These are phyloP conservation scores for Oryzias dopingdopingensis DNA, from an alignment of 2,797 vertebrate species.

Conservation along the genomic window DNA sequence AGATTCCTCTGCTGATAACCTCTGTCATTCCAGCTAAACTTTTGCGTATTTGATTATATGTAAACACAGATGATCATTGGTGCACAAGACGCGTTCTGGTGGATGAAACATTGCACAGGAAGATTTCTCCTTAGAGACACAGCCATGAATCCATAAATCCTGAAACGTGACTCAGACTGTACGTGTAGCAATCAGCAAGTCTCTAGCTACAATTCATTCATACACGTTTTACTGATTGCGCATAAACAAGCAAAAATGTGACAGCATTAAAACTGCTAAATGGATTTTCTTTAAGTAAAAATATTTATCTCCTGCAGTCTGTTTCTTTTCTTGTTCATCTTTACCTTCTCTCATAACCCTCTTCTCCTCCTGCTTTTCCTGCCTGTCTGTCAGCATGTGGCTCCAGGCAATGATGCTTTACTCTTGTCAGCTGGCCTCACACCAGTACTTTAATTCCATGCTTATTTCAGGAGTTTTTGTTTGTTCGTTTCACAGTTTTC, in stretches of 20 bases:
- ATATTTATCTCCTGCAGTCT: constrained; percentile 40
- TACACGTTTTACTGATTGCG: constrained; percentile 18
- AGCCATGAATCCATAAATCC: constrained; percentile 1
- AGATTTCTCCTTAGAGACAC: background rate
- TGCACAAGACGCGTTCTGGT: background rate
- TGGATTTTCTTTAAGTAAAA: constrained; percentile 36
- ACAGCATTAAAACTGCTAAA: constrained; percentile 30
- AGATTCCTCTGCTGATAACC: constrained; percentile 46
- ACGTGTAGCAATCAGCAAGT: constrained; percentile 20
- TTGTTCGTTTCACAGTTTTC: background rate
- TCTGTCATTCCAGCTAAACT: constrained; percentile 27
- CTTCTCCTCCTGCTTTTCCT: constrained; percentile 28
- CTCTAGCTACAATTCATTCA: constrained; percentile 57
- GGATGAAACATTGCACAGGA: background rate
- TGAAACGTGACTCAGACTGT: constrained; percentile 1
- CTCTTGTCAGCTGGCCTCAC: constrained; percentile 38
- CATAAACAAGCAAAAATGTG: constrained; percentile 5
- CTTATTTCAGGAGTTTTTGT: background rate
- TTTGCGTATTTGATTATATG: constrained; percentile 16
- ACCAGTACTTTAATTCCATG: constrained; percentile 10
- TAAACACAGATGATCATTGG: constrained; percentile 15
- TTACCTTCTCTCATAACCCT: constrained; percentile 10
- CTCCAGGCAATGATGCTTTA: constrained; percentile 38
- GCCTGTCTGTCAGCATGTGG: constrained; percentile 34
- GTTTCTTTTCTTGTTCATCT: constrained; percentile 23